A percentile compares a stretch with the other conserved stretches of the same genome.
Evolutionary conservation across 2,113 vertebrate genomes (phyloP).

Genomic region (Oreochromis niloticus): DNA sequence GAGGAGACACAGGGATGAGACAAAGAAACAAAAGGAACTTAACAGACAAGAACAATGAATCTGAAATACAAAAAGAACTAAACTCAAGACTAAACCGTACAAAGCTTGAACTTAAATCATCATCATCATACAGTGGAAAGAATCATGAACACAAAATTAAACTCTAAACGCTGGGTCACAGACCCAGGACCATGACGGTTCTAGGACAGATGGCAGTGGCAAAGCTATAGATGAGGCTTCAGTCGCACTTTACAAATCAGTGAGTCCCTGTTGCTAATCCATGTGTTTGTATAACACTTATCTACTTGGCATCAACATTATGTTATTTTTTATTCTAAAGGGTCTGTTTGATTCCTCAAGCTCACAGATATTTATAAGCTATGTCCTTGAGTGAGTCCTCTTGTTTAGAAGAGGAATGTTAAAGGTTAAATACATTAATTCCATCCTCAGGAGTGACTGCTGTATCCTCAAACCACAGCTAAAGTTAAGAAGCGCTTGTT

Average conservation of each 20-base stretch:
- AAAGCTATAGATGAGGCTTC: neutral
- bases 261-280: neutral
- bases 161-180: neutral
- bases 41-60: neutral
- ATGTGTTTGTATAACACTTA: neutral
- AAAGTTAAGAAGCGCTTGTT: neutral
- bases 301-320: neutral
- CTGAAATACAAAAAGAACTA: neutral
- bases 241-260: neutral
- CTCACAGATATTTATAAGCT: neutral
- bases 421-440: neutral
- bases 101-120: neutral
- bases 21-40: rapidly evolving
- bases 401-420: neutral
- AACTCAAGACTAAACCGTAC: neutral
- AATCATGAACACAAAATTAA: neutral
- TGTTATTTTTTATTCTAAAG: neutral
- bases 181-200: neutral
- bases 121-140: neutral
- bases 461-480: neutral
- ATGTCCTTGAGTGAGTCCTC: neutral
- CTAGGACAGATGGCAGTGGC: neutral
- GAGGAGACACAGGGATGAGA: neutral
- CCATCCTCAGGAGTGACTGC: neutral
- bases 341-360: neutral